Percentiles rank a stretch among this genome's conserved stretches.
Evolutionary conservation across 2,888 invertebrate genomes (phyloP).

Genomic region (Cerceris ruficornis): DNA sequence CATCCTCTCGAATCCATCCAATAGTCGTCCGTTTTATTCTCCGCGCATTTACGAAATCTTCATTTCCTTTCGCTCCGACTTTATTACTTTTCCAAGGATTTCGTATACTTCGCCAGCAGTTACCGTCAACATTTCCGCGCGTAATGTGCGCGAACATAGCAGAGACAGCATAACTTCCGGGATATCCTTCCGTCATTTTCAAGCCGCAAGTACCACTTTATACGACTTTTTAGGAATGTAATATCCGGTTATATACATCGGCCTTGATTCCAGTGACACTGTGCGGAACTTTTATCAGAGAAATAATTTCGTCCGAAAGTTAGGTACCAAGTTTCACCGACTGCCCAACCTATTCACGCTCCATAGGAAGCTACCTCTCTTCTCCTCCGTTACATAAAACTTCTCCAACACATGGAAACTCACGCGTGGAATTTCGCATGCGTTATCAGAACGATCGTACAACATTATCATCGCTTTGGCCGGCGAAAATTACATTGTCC

Average conservation of each 20-base stretch:
- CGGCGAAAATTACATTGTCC: too few species aligned
- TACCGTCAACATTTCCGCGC: conserved; percentile 4
- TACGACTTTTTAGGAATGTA: conserved; percentile 51
- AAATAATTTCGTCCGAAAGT: conserved; percentile 66
- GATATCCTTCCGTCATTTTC: conserved; percentile 24
- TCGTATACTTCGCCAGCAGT: conserved; percentile 1
- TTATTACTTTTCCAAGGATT: background rate
- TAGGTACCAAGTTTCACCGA: conserved; percentile 55
- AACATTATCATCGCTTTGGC: background rate
- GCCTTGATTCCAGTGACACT: conserved; percentile 58
- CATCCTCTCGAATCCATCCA: background rate
- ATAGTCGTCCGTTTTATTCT: background rate
- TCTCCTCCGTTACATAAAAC: conserved; percentile 50
- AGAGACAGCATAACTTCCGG: conserved; percentile 35
- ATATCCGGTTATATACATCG: conserved; percentile 65
- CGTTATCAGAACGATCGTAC: conserved; percentile 41
- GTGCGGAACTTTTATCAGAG: conserved; percentile 63
- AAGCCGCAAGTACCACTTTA: conserved; percentile 38
- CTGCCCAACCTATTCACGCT: conserved; percentile 33
- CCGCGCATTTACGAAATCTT: background rate
- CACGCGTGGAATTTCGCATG: conserved; percentile 47
- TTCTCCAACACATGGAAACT: conserved; percentile 52
- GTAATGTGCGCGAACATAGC: conserved; percentile 15
- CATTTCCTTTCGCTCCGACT: background rate
- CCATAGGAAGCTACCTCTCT: conserved; percentile 47